phyloP scores from a whole-genome alignment of 2,888 invertebrate species.

The Hydraecia micacea region DNA sequence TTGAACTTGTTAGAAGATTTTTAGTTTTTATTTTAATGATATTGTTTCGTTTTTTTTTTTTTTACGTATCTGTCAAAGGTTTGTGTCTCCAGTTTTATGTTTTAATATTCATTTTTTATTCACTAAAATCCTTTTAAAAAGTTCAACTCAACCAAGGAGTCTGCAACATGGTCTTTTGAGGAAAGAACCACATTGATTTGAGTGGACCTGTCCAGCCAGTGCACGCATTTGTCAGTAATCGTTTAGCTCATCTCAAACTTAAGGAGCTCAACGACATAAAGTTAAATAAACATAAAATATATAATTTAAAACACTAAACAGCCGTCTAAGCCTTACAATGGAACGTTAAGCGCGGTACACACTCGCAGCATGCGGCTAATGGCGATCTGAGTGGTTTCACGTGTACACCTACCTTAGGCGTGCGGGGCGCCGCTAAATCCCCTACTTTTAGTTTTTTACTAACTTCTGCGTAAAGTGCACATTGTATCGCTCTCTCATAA shows the following conservation, averaged over 20 bases:
- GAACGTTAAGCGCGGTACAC: slow-evolving; percentile 63
- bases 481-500: slow-evolving; percentile 81
- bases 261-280: background rate
- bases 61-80: no score
- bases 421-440: slow-evolving; percentile 77
- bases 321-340: slow-evolving; percentile 52
- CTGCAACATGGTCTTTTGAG: background rate
- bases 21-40: no score
- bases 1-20: no score
- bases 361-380: slow-evolving; percentile 75
- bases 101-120: no score
- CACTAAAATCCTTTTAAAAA: no score
- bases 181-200: background rate
- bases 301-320: slow-evolving; percentile 46
- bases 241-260: background rate
- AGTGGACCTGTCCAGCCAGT: background rate
- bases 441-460: slow-evolving; percentile 85
- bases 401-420: slow-evolving; percentile 82
- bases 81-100: no score
- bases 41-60: no score
- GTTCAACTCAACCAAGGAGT: no score
- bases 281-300: background rate
- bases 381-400: slow-evolving; percentile 86
- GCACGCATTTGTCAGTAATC: background rate
- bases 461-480: slow-evolving; percentile 75